Percentiles rank a stretch among this genome's conserved stretches.
Conservation (phyloP, 1,140 invertebrate species). For the Pseudobourletiella spinata region DNA sequence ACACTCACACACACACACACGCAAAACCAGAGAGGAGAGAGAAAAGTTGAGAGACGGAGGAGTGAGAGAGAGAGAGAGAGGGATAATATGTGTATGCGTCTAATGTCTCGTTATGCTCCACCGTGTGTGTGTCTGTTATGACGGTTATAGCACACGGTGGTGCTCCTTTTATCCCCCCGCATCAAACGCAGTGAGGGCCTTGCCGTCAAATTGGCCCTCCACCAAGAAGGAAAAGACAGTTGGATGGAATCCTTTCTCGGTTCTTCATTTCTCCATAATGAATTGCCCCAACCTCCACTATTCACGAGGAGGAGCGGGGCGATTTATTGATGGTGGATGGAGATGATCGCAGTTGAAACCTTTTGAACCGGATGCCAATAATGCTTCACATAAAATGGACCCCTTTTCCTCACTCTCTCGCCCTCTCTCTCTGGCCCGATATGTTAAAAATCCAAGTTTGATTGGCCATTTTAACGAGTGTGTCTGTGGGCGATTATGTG, state of each 20-base stretch:
- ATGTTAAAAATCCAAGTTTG: too few relatives aligned
- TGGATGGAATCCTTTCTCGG: conserved; percentile 9
- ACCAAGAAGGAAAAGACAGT: conserved; percentile 5
- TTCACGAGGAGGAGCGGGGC: background rate
- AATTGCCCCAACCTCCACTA: background rate
- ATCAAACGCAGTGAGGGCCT: background rate
- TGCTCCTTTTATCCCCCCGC: background rate
- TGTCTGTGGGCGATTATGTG: too few relatives aligned
- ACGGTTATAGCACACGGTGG: too few relatives aligned
- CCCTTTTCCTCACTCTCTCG: too few relatives aligned
- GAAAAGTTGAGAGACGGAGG: background rate
- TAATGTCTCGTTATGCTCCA: too few relatives aligned
- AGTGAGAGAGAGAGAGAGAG: too few relatives aligned
- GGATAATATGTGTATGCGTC: background rate
- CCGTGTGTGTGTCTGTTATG: too few relatives aligned
- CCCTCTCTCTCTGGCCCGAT: too few relatives aligned
- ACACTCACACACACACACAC: background rate
- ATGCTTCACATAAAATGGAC: conserved; percentile 1
- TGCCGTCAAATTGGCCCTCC: conserved; percentile 2
- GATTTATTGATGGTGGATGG: conserved; percentile 2
- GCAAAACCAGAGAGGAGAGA: background rate
- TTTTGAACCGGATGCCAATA: conserved; percentile 8
- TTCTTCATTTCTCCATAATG: conserved; percentile 11
- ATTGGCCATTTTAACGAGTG: too few relatives aligned
- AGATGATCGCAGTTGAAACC: conserved; percentile 7